phyloP scores from a whole-genome alignment of 2,113 vertebrate genomes.

The Carassius carassius region DNA sequence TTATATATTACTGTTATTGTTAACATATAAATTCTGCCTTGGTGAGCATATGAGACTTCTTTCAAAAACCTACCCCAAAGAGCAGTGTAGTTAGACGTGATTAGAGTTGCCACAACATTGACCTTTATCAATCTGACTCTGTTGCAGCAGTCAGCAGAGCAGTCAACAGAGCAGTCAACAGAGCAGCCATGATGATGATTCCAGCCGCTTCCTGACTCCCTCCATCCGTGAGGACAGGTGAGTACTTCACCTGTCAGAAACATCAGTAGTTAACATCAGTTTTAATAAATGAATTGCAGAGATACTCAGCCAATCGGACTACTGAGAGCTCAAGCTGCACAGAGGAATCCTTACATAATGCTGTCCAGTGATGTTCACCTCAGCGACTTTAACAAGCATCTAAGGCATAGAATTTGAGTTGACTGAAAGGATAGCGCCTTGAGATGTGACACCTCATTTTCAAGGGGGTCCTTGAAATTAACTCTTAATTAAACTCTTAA shows the following conservation, averaged over 20 bases:
- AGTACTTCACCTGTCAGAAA: constrained; percentile 35
- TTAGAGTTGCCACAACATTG: not conserved
- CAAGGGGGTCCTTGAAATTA: too few relatives aligned
- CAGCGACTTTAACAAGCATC: not conserved
- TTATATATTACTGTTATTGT: too few relatives aligned
- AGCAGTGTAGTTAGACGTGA: not conserved
- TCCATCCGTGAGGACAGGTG: constrained; percentile 79
- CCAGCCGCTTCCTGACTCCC: constrained; percentile 85
- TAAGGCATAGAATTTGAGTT: not conserved
- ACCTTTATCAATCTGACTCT: constrained; percentile 51
- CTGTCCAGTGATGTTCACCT: not conserved
- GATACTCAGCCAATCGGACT: not conserved
- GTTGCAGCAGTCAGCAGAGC: constrained; percentile 83
- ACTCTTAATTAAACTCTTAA: too few relatives aligned
- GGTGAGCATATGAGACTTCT: not conserved
- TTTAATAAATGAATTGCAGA: not conserved
- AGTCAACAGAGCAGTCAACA: constrained; percentile 90
- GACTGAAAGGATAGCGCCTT: too few relatives aligned
- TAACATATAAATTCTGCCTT: not conserved
- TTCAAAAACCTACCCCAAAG: not conserved
- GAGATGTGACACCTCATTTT: too few relatives aligned
- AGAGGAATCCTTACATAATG: not conserved
- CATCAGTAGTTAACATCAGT: not conserved
- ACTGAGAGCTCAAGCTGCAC: not conserved
- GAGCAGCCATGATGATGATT: constrained; percentile 90